Base-by-base conservation (phyloP, 1,140 invertebrate species). In the Riptortus pedestris region DNA sequence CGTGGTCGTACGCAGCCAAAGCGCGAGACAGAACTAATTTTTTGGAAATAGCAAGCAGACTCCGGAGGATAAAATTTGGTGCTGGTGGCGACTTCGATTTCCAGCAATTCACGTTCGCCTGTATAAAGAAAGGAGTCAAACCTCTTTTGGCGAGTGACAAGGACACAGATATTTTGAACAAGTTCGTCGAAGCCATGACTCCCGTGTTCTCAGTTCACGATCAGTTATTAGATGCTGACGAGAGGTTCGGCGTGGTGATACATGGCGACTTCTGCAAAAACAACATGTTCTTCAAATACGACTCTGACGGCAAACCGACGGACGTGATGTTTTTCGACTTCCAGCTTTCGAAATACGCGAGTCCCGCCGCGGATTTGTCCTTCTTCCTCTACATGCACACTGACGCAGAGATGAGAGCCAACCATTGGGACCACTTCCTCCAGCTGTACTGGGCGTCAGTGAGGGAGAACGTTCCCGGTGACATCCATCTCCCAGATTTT, bases 241-340 rank as follows among this genome's bases (percentile, higher is more conserved):
- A 38, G 14, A 5, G 5, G 31, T 38, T 38, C 14, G 31, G 31
- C 31, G 31, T 38, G 31, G 14, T 38, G 5, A 38, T 38, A 14
- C 80, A 81, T 67, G 80, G 79, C n/a, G 80, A 81, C 67, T 79
- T 76, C 66, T 79, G 78, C 75, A 76, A 74, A 51, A 81, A 81
- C 64, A 81, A 81, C 64, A 72, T 81, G 18, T 66, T 81, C 47
- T 81, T 77, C 69, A 74, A 73, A 64, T 73, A 75, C 28, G 66
- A 74, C 1, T 18, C 65, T 2, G 45, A 67, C 14, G 69, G 62
- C 0, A 47, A 66, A 12, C 59, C 72, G 0, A 22, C 69, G 0
- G 68, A 68, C 16, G 68, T 73, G 0, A 73, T 72, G 59, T 57
- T 79, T 1, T 66, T 78, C 24, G 78, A 79, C 62, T 75, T 77